phyloP scores from a whole-genome alignment of 1,140 invertebrate species.

The Schmidtea mediterranea region DNA sequence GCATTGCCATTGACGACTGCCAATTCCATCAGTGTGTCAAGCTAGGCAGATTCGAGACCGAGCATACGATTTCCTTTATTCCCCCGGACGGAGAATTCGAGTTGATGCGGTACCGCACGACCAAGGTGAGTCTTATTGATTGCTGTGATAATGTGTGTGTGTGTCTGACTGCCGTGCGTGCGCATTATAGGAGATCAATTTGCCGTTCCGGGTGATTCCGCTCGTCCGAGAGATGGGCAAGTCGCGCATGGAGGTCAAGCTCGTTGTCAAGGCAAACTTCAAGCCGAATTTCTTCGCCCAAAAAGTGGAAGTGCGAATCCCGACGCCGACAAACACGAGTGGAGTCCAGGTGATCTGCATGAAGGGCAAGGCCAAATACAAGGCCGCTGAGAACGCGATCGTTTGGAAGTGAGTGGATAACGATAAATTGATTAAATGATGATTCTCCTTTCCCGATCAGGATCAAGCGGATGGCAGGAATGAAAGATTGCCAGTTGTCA shows the following conservation, averaged over 20 bases:
- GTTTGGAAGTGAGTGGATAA: slow-evolving; percentile 77
- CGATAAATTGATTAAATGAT: background rate
- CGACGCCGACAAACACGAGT: slow-evolving; percentile 88
- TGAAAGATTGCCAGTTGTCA: slow-evolving; percentile 97
- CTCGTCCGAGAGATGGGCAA: slow-evolving; percentile 83
- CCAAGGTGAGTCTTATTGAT: slow-evolving; percentile 29
- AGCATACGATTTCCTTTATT: slow-evolving; percentile 98
- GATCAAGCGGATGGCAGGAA: slow-evolving; percentile 96
- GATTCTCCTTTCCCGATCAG: slow-evolving; percentile 23
- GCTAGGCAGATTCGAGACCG: slow-evolving; percentile 95
- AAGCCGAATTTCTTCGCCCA: slow-evolving; percentile 88
- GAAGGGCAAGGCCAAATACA: slow-evolving; percentile 98
- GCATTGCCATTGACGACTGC: slow-evolving; percentile 96
- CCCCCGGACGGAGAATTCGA: slow-evolving; percentile 99
- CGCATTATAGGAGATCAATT: slow-evolving; percentile 81
- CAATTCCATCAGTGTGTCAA: slow-evolving; percentile 99
- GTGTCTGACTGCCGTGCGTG: too few relatives aligned
- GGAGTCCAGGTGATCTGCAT: slow-evolving; percentile 93
- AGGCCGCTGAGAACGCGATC: slow-evolving; percentile 96
- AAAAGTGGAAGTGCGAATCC: slow-evolving; percentile 96
- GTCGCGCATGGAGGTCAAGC: slow-evolving; percentile 98
- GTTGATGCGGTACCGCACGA: slow-evolving; percentile 50
- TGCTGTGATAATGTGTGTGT: too few relatives aligned
- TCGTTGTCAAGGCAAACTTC: slow-evolving; percentile 96
- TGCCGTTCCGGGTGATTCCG: slow-evolving; percentile 95